Percentiles rank a stretch among this genome's conserved stretches.
These are phyloP conservation scores for Decapterus maruadsi DNA, from an alignment of 2,797 vertebrate species.

Conservation along the genomic window DNA sequence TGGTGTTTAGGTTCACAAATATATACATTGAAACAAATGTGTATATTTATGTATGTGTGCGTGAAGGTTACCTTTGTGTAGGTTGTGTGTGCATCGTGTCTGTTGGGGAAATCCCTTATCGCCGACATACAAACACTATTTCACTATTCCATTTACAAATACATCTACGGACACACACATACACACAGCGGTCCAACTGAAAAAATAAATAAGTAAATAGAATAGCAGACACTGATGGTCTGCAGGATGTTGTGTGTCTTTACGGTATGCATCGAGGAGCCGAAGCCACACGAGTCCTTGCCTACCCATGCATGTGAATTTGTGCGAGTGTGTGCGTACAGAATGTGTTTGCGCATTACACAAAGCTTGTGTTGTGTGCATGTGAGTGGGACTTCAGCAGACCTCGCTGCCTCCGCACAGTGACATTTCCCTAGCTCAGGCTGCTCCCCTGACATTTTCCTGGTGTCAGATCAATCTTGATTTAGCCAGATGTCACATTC, in stretches of 20 bases:
- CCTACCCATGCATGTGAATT: neutral
- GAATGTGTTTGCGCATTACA: constrained; percentile 17
- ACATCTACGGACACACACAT: neutral
- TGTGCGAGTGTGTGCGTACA: neutral
- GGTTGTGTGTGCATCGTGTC: neutral
- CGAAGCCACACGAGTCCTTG: neutral
- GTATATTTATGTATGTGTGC: neutral
- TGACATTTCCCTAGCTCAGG: constrained; percentile 84
- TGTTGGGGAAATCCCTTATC: neutral
- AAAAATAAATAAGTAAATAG: neutral
- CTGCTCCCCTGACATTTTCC: constrained; percentile 86
- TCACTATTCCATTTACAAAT: neutral
- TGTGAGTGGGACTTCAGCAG: constrained; percentile 36
- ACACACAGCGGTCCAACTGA: neutral
- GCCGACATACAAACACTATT: neutral
- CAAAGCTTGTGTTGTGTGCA: constrained; percentile 15
- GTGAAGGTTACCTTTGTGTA: neutral
- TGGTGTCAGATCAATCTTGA: constrained; percentile 88
- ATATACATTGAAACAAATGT: neutral
- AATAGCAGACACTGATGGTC: neutral
- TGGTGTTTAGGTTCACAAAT: neutral
- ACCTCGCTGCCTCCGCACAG: constrained; percentile 50
- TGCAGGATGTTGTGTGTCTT: neutral
- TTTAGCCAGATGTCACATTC: constrained; percentile 85
- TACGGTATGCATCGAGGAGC: neutral